Evolutionary conservation across 2,888 invertebrate genomes (phyloP).

Genomic region (Stenotaenia linearis): DNA sequence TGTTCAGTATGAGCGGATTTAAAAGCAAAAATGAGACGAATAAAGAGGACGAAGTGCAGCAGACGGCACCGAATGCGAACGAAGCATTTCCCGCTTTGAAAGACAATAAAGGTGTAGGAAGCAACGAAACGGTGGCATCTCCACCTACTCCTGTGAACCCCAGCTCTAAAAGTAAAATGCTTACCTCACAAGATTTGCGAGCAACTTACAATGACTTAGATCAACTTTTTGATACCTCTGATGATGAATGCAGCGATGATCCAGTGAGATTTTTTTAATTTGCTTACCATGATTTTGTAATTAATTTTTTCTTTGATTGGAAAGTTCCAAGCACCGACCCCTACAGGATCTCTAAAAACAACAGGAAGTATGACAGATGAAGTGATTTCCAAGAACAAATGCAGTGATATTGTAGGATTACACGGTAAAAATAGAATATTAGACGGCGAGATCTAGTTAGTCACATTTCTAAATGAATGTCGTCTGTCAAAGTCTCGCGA

Average conservation of each 20-base stretch:
- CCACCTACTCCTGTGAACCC: conserved; percentile 34
- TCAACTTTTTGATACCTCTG: conserved; percentile 88
- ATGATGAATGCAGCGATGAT: conserved; percentile 83
- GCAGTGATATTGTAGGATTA: conserved; percentile 35
- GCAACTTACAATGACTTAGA: conserved; percentile 85
- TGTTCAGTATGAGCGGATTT: conserved; percentile 49
- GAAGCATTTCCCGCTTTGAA: conserved; percentile 29
- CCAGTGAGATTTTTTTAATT: conserved; percentile 56
- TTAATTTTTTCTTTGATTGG: conserved; percentile 37
- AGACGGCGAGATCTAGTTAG: not conserved
- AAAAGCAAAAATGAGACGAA: conserved; percentile 44
- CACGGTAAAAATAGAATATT: not conserved
- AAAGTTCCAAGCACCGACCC: conserved; percentile 76
- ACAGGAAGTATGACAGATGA: conserved; percentile 46
- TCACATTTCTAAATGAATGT: not conserved
- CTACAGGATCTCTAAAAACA: conserved; percentile 80
- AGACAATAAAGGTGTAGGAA: conserved; percentile 29
- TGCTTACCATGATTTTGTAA: not conserved
- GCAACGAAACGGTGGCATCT: conserved; percentile 31
- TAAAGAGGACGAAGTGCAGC: conserved; percentile 12
- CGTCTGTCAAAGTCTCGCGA: conserved; percentile 12
- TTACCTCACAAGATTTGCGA: conserved; percentile 66
- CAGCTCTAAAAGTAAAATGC: conserved; percentile 37
- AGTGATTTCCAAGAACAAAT: conserved; percentile 35
- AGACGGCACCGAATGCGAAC: not conserved